Evolutionary conservation across 2,113 vertebrate genomes (phyloP), one percentile per base, ranked within the genome.

Genomic region (Fukomys damarensis): DNA sequence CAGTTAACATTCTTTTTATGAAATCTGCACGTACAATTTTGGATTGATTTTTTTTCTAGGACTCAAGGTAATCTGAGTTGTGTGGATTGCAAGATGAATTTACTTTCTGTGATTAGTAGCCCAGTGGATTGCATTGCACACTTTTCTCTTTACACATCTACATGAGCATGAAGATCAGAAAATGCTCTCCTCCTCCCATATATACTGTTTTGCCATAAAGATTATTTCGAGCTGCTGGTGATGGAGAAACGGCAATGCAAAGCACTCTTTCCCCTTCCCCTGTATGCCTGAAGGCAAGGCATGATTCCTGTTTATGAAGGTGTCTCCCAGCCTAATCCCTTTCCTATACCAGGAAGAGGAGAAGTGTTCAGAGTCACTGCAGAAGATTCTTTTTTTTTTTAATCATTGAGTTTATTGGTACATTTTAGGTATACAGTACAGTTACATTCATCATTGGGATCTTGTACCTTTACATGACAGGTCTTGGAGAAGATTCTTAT

Each of bases 1-100:
- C 49, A 86, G n/a, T 58, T 52, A 94, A 52, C 38, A 72, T 79
- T 85, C 91, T 92, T 13, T 81, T 92, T 59, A 83, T 43, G 24
- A 96, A 92, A 52, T 68, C 3, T 49, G 22, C 16, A 72, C 46
- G 17, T 95, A 12, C 12, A 65, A 7, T 96, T 95, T 38, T 96
- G 72, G 91, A 58, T 81, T 96, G 46, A 32, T 20, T 74, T 82
- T 41, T 26, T 74, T 82, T 96, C 49, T 17, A 89, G 86, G n/a
- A 70, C 13, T 68, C 22, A 83, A 19, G 54, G 52, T 96, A 85
- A 93, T 35, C 65, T 72, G 38, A 93, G 20, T 49, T 95, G 35
- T 95, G 1, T 94, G 59, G 52, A 65, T 88, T 92, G 56, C 5
- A 85, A n/a, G 20, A 65, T 87, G 38, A 93, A 76, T 46, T 83